Conservation (phyloP, 2,888 invertebrate species). For the Pinctada fucata region DNA sequence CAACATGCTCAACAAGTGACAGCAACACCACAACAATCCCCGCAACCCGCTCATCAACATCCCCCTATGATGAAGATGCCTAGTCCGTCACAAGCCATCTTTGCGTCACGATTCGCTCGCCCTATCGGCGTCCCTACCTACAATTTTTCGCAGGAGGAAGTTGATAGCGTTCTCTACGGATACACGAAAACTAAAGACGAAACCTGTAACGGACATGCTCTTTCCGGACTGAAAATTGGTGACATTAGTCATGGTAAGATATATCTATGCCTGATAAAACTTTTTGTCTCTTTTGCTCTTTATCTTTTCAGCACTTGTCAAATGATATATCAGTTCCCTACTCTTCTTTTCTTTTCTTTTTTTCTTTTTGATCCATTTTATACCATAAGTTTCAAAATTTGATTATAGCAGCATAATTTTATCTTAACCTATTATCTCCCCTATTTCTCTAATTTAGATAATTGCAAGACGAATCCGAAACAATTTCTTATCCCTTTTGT, state of each 20-base stretch:
- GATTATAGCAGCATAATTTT: too few relatives aligned
- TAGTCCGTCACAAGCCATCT: constrained; percentile 2
- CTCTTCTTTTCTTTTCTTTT: too few relatives aligned
- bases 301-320: background rate
- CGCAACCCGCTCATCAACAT: constrained; percentile 25
- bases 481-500: too few relatives aligned
- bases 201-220: constrained; percentile 67
- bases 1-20: constrained; percentile 22
- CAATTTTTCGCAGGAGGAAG: constrained; percentile 67
- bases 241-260: constrained; percentile 70
- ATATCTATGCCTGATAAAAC: too few relatives aligned
- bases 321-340: background rate
- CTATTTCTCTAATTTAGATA: too few relatives aligned
- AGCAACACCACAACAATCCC: background rate
- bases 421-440: too few relatives aligned
- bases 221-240: constrained; percentile 70
- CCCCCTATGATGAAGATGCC: constrained; percentile 16
- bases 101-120: constrained; percentile 25
- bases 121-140: constrained; percentile 50
- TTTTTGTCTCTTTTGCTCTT: too few relatives aligned
- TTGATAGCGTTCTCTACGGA: constrained; percentile 74
- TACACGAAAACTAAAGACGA: constrained; percentile 64
- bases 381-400: too few relatives aligned
- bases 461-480: too few relatives aligned
- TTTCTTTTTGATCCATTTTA: too few relatives aligned